Evolutionary conservation across 2,888 invertebrate genomes (phyloP), one percentile per base, ranked within the genome.

Genomic region (Brachyopa scutellaris): DNA sequence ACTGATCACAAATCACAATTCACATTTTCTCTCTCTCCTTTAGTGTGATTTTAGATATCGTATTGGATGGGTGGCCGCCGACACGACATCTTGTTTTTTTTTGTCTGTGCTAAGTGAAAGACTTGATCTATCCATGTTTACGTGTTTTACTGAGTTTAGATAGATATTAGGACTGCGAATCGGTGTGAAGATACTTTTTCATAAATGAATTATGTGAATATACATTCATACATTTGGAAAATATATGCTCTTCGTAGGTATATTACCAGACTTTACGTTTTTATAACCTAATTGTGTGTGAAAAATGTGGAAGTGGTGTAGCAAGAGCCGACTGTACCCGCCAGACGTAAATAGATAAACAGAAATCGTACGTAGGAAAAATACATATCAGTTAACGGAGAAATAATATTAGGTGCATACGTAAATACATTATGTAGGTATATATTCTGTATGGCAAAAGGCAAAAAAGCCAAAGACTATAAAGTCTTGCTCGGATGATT

Each of bases 311-410:
- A 78, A 78, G 73, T 47, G 57, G 23, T 77, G 26, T 62, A 62
- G 47, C 53, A 55, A 70, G 31, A 51, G 45, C 19, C 33, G 64
- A 51, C 53, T 72, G 42, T 26, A 64, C 40, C 70, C 49, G 64
- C 55, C 78, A 59, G 78, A 73, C 72, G 47, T 45, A 78, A 78
- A 72, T 78, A 78, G 70, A 77, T 69, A 77, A 77, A 70, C 70
- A 62, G 38, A 59, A 55, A 55, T 29, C 13, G 17, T 51, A 19
- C 13, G 31, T 47, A 51, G 38, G 47, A 57, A 31, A 36, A 36
- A 51, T 66, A 59, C 31, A 49, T 49, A 64, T 64, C n/a, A 57
- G 29, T 70, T 61, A 21, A 23, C 31, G 31, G 40, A 5, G 23
- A 29, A 19, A 31, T 5, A 9, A 53, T 53, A 29, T 72, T 62